Percentiles rank a stretch among this genome's conserved stretches.
These are phyloP conservation scores for Strigamia transsilvanica DNA, from an alignment of 2,888 invertebrate species.

Conservation along the genomic window DNA sequence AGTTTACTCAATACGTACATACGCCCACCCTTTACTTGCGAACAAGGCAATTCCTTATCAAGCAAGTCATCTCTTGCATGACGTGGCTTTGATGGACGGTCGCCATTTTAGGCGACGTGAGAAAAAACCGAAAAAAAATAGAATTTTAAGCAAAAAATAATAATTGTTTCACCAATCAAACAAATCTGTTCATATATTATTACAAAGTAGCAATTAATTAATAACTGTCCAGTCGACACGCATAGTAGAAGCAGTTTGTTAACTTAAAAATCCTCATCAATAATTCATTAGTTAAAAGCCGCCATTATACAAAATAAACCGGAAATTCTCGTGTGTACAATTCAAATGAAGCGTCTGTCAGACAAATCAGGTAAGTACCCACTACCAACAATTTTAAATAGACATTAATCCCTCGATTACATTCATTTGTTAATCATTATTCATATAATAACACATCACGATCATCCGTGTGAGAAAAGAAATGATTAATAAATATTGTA, in stretches of 20 bases:
- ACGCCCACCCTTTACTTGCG: not conserved
- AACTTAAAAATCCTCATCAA: constrained; percentile 23
- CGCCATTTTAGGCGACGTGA: constrained; percentile 15
- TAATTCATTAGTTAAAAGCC: constrained; percentile 21
- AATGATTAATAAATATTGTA: constrained; percentile 5
- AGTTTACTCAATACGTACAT: constrained; percentile 15
- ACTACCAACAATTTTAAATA: not conserved
- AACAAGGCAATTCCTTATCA: constrained; percentile 30
- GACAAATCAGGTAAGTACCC: constrained; percentile 29
- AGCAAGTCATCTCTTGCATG: constrained; percentile 19
- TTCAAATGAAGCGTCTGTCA: constrained; percentile 26
- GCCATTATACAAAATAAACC: constrained; percentile 26
- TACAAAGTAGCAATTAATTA: constrained; percentile 7
- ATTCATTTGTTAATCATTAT: constrained; percentile 20
- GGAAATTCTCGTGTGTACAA: constrained; percentile 25
- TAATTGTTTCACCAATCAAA: constrained; percentile 11
- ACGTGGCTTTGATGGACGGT: constrained; percentile 21
- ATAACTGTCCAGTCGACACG: not conserved
- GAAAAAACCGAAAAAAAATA: not conserved
- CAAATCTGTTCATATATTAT: not conserved
- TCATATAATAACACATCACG: constrained; percentile 4
- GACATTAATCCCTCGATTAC: constrained; percentile 16
- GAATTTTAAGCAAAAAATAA: not conserved
- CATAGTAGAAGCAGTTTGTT: constrained; percentile 9
- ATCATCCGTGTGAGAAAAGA: not conserved